Evolutionary conservation across 2,113 vertebrate genomes (phyloP).

Genomic region (Mugil cephalus): DNA sequence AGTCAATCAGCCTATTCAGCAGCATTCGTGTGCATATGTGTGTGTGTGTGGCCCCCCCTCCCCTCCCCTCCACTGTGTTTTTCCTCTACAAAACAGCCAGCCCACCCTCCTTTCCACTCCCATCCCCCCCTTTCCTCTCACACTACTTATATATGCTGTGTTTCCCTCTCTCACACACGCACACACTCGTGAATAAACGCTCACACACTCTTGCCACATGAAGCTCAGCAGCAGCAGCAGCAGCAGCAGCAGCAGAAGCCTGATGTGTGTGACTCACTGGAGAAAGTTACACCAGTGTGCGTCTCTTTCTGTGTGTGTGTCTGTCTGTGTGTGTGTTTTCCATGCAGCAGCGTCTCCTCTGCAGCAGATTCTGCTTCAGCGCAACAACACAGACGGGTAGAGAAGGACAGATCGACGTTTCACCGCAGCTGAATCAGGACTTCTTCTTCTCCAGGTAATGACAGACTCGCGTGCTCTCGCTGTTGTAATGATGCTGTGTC

Average conservation of each 20-base stretch:
- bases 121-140: slow-evolving; percentile 63
- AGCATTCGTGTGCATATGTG: slow-evolving; percentile 35
- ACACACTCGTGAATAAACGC: slow-evolving; percentile 54
- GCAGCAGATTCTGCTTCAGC: slow-evolving; percentile 51
- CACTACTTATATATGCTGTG: slow-evolving; percentile 28
- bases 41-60: slow-evolving; percentile 31
- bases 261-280: slow-evolving; percentile 69
- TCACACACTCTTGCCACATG: slow-evolving; percentile 68
- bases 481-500: slow-evolving; percentile 18
- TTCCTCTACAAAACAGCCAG: slow-evolving; percentile 48
- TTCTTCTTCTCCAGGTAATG: slow-evolving; percentile 64
- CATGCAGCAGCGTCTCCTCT: slow-evolving; percentile 53
- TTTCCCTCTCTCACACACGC: slow-evolving; percentile 21
- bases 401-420: slow-evolving; percentile 5
- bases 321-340: slow-evolving; percentile 63
- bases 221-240: slow-evolving; percentile 58
- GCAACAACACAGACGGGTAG: background rate
- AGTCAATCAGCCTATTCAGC: slow-evolving; percentile 79
- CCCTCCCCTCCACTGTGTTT: slow-evolving; percentile 20
- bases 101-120: slow-evolving; percentile 57
- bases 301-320: slow-evolving; percentile 39
- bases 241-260: slow-evolving; percentile 48
- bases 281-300: slow-evolving; percentile 75
- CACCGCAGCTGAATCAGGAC: slow-evolving; percentile 38
- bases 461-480: slow-evolving; percentile 11